Percentiles rank a stretch among this genome's conserved stretches.
Conservation (phyloP, 1,140 invertebrate species). For the Diabrotica undecimpunctata region DNA sequence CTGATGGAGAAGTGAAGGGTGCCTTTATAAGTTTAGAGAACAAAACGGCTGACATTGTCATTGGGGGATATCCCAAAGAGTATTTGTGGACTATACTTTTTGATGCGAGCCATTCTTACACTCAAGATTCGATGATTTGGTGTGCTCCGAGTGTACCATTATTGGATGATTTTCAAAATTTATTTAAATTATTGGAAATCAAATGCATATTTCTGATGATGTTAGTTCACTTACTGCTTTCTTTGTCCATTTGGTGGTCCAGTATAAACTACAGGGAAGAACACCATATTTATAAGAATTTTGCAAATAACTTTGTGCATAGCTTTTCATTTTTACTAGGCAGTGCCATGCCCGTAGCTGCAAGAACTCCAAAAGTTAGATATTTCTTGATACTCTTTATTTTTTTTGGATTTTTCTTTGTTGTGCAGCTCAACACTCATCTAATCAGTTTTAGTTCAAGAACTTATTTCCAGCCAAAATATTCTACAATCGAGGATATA, state of each 20-base stretch:
- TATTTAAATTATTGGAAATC: not conserved
- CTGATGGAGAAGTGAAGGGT: not conserved
- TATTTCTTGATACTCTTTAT: not conserved
- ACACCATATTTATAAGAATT: not conserved
- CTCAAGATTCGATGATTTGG: not conserved
- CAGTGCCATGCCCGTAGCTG: not conserved
- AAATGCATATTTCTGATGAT: not conserved
- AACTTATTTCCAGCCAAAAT: not conserved
- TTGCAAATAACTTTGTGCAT: not conserved
- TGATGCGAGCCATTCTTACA: constrained; percentile 3
- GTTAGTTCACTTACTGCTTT: not conserved
- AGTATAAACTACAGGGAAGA: not conserved
- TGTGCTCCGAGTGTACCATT: not conserved
- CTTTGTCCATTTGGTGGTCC: not conserved
- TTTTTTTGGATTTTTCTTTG: not conserved
- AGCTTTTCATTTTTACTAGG: not conserved
- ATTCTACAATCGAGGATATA: not conserved
- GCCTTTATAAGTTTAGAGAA: not conserved
- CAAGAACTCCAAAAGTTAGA: not conserved
- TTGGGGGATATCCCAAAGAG: not conserved
- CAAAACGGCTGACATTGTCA: not conserved
- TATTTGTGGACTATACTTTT: not conserved
- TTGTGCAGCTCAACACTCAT: not conserved
- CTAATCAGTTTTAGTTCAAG: not conserved
- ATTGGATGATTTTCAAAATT: not conserved